phyloP scores from a whole-genome alignment of 1,140 invertebrate genomes.

The Microplitis demolitor region DNA sequence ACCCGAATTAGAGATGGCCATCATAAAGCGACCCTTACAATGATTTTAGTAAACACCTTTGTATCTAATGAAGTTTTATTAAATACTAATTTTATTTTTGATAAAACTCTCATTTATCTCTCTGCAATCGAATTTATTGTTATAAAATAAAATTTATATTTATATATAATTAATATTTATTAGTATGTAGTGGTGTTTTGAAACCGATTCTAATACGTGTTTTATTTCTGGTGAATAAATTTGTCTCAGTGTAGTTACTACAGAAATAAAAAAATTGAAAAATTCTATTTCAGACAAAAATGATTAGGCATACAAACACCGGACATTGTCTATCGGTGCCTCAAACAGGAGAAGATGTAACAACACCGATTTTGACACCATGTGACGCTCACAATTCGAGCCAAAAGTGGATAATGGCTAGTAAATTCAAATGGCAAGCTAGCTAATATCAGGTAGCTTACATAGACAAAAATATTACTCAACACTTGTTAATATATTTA shows the following conservation, averaged over 20 bases:
- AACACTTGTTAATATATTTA: constrained; percentile 55
- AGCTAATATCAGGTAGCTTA: constrained; percentile 53
- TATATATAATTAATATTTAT: too few relatives aligned
- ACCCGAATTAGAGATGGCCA: too few relatives aligned
- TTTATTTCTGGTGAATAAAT: too few relatives aligned
- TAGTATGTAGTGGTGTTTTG: too few relatives aligned
- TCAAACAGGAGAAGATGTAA: constrained; percentile 65
- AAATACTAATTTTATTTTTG: too few relatives aligned
- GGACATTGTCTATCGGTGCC: constrained; percentile 89
- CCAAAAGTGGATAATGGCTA: constrained; percentile 95
- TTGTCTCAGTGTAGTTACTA: background rate
- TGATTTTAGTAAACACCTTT: too few relatives aligned
- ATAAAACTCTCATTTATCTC: too few relatives aligned
- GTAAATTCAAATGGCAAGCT: constrained; percentile 94
- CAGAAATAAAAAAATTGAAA: background rate
- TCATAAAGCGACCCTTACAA: too few relatives aligned
- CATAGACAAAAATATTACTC: constrained; percentile 35
- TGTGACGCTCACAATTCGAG: constrained; percentile 73
- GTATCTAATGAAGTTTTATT: too few relatives aligned
- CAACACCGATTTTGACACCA: constrained; percentile 73
- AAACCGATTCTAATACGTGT: too few relatives aligned
- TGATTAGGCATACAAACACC: constrained; percentile 89
- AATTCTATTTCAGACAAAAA: constrained; percentile 70
- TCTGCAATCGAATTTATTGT: too few relatives aligned
- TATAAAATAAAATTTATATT: too few relatives aligned